A percentile compares a stretch with the other conserved stretches of the same genome.
phyloP scores from a whole-genome alignment of 2,113 vertebrate species.

The Mirounga angustirostris region DNA sequence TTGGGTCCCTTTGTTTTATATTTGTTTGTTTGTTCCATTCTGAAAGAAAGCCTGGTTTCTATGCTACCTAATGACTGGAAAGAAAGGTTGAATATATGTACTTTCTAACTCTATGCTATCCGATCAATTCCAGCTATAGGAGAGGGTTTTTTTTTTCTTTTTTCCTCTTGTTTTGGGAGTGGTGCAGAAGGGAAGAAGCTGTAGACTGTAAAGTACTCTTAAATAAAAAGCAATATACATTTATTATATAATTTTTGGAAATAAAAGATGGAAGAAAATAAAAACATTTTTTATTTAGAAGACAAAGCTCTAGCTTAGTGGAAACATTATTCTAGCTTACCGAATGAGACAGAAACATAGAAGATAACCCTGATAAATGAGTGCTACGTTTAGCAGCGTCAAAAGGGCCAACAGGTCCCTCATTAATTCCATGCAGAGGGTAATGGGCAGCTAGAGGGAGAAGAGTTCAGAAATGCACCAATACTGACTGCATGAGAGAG shows the following conservation, averaged over 20 bases:
- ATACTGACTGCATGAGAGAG: background rate
- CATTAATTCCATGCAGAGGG: background rate
- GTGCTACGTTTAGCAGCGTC: background rate
- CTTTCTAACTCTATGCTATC: constrained; percentile 38
- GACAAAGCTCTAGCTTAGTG: background rate
- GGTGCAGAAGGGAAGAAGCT: background rate
- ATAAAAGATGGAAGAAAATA: background rate
- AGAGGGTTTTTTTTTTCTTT: background rate
- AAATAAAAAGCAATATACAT: constrained; percentile 15
- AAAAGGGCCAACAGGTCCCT: background rate
- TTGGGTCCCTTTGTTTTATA: background rate
- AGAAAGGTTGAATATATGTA: background rate
- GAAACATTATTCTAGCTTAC: background rate
- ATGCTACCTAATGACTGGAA: background rate
- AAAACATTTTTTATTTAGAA: constrained; percentile 31
- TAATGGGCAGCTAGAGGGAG: background rate
- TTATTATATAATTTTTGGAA: background rate
- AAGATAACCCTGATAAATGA: background rate
- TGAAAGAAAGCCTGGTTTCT: constrained; percentile 60
- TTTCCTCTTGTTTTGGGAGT: background rate
- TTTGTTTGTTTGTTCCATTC: background rate
- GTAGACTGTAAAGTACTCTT: constrained; percentile 1
- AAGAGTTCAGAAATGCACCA: background rate
- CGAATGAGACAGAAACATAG: background rate
- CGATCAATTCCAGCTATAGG: background rate